Percentiles rank a stretch among this genome's conserved stretches.
Evolutionary conservation across 2,113 vertebrate genomes (phyloP).

Genomic region (Indicator indicator): DNA sequence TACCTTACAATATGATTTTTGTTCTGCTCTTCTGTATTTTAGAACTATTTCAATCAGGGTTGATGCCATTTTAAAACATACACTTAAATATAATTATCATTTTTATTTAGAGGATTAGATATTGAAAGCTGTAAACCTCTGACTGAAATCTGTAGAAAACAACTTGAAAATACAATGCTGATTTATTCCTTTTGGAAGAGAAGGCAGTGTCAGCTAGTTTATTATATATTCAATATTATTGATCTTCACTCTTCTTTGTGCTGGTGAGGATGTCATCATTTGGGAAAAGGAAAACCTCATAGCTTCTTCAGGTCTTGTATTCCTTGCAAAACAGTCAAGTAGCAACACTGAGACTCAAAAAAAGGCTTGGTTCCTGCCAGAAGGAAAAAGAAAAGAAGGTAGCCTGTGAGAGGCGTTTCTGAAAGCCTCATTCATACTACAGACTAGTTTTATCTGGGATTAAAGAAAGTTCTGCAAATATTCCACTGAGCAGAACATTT

Average conservation of each 20-base stretch:
- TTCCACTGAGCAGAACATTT: not conserved
- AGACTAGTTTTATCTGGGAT: not conserved
- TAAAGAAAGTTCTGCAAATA: not conserved
- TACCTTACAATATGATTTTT: not conserved
- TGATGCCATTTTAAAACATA: not conserved
- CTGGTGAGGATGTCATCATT: not conserved
- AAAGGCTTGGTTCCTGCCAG: not conserved
- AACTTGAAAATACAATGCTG: accelerated
- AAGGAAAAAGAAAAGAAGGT: not conserved
- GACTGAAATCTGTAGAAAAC: not conserved
- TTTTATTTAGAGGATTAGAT: not conserved
- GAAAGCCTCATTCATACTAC: not conserved
- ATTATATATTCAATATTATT: not conserved
- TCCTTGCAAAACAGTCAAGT: not conserved
- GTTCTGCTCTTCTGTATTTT: not conserved
- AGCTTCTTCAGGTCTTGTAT: not conserved
- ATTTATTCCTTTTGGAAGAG: not conserved
- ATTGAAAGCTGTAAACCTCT: not conserved
- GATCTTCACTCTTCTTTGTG: not conserved
- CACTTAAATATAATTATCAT: not conserved
- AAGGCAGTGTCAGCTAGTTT: not conserved
- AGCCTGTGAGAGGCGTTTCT: not conserved
- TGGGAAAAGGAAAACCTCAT: not conserved
- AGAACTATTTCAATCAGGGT: not conserved
- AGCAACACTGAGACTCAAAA: not conserved